Conservation (phyloP, 2,888 invertebrate genomes). For the Boloria euphrosyne region DNA sequence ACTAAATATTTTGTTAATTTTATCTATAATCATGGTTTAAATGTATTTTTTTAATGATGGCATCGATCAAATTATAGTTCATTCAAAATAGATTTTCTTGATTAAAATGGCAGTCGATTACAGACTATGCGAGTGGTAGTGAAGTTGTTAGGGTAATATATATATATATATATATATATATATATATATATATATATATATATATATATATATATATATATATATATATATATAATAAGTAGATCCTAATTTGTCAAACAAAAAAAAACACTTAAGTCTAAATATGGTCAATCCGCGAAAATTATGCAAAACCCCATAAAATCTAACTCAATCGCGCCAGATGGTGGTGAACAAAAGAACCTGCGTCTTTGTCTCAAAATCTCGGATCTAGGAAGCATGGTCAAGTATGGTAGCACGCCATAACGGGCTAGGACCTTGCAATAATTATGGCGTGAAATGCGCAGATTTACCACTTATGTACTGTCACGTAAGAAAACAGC, state of each 20-base stretch:
- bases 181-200: too few species aligned
- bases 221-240: too few species aligned
- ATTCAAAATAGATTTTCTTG: too few species aligned
- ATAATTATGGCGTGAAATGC: conserved; percentile 42
- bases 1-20: too few species aligned
- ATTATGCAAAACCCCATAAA: conserved; percentile 6
- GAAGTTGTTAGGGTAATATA: too few species aligned
- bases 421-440: conserved; percentile 33
- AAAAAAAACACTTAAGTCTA: background rate
- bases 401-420: conserved; percentile 38
- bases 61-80: too few species aligned
- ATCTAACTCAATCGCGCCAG: conserved; percentile 20
- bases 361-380: conserved; percentile 20
- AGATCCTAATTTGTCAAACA: background rate
- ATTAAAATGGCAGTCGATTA: too few species aligned
- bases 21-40: too few species aligned
- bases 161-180: too few species aligned
- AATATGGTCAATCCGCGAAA: background rate
- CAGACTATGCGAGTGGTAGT: too few species aligned
- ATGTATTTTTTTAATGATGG: too few species aligned
- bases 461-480: conserved; percentile 41
- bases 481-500: conserved; percentile 26
- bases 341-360: conserved; percentile 27
- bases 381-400: conserved; percentile 45
- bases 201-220: too few species aligned